These are phyloP conservation scores for Helicoverpa armigera DNA, from an alignment of 1,140 invertebrate species.

Conservation along the genomic window DNA sequence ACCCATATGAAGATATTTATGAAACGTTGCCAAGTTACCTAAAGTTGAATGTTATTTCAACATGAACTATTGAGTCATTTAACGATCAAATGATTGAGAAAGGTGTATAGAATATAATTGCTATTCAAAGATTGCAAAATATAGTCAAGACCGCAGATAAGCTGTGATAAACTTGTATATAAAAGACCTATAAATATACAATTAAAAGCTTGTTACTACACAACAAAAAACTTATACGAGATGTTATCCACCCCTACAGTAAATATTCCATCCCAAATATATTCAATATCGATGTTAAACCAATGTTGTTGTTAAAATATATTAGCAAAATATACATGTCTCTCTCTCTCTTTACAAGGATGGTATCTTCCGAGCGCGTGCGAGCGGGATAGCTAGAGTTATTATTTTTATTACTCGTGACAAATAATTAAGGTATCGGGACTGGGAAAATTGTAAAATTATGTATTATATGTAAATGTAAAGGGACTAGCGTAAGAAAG, in stretches of 20 bases:
- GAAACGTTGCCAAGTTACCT: no score
- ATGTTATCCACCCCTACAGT: constrained; percentile 9
- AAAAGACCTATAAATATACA: no score
- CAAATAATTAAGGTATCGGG: constrained; percentile 35
- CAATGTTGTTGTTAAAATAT: constrained; percentile 36
- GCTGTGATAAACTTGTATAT: neutral
- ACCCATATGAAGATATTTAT: neutral
- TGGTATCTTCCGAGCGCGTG: constrained; percentile 32
- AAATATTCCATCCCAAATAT: neutral
- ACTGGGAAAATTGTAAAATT: constrained; percentile 29
- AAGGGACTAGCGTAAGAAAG: constrained; percentile 9
- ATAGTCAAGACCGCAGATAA: no score
- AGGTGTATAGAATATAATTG: no score
- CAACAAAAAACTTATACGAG: neutral
- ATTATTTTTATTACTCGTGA: constrained; percentile 13
- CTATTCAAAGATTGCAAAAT: no score
- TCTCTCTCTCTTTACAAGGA: constrained; percentile 34
- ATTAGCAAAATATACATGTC: constrained; percentile 45
- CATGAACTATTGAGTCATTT: no score
- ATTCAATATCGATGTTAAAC: constrained; percentile 31
- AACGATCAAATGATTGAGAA: no score
- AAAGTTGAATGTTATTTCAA: no score
- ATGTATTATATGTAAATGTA: constrained; percentile 24
- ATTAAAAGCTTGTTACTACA: neutral
- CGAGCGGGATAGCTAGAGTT: neutral